A percentile compares a stretch with the other conserved stretches of the same genome.
Evolutionary conservation across 2,113 vertebrate genomes (phyloP).

Genomic region (Mionectes macconnelli): DNA sequence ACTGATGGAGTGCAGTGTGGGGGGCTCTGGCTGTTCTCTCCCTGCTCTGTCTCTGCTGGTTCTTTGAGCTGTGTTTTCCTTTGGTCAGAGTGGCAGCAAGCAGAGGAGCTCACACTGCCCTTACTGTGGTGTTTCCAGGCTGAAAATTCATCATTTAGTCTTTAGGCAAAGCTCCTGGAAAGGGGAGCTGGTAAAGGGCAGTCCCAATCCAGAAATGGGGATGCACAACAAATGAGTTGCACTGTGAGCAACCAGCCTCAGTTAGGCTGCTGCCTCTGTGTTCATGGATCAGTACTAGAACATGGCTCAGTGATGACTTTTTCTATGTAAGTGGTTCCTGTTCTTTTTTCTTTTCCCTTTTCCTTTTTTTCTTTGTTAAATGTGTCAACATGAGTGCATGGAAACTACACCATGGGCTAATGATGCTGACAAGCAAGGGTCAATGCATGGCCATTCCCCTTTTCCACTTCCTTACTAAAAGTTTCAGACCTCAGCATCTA

Average conservation of each 20-base stretch:
- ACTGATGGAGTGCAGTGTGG: fast-evolving
- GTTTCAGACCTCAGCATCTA: constrained; percentile 12
- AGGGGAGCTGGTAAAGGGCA: not conserved
- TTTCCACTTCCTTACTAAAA: not conserved
- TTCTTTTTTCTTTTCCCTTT: fast-evolving
- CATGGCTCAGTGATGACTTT: not conserved
- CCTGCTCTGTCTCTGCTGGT: not conserved
- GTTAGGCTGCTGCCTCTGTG: not conserved
- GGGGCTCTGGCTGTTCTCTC: fast-evolving
- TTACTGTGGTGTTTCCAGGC: not conserved
- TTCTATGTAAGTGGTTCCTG: not conserved
- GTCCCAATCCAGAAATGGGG: not conserved
- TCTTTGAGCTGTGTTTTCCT: not conserved
- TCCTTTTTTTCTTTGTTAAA: not conserved
- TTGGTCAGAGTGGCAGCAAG: not conserved
- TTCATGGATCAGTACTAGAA: not conserved
- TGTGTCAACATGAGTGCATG: not conserved
- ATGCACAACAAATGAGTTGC: not conserved
- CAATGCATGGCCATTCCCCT: not conserved
- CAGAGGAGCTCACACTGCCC: not conserved
- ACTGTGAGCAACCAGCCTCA: not conserved
- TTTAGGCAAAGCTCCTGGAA: not conserved
- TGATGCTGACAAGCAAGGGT: not conserved
- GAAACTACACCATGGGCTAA: fast-evolving
- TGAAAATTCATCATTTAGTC: not conserved